Base-by-base conservation (phyloP, 2,888 invertebrate genomes). In the Nephrotoma flavescens region DNA sequence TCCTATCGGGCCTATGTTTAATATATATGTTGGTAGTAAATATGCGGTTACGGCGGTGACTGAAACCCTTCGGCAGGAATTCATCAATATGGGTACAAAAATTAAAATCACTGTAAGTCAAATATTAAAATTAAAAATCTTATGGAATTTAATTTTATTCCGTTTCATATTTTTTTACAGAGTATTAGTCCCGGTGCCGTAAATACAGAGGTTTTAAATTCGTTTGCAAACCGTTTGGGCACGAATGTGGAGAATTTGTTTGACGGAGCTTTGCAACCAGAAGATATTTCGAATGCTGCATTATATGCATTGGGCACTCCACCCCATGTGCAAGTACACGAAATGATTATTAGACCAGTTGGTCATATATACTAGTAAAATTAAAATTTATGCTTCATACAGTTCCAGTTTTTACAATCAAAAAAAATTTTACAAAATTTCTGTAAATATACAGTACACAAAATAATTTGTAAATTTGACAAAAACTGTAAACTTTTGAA, bases 11-110 rank as follows among this genome's bases (percentile, higher is more conserved):
- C 42, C 42, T 5, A 42, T 44, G 15, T 7, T 15, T 7, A 15
- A 42, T n/a, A 88, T 90, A 86, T 91, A 90, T 88, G 87, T 89
- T 5, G 85, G 89, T 6, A 89, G 89, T 0, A 91, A 91, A 87
- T 88, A 89, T 87, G 91, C 90, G 9, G 86, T 91, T 4, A 90
- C 90, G 9, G 91, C 90, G 7, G 87, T 91, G 84, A 89, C 90
- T 0, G 91, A 91, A 88, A 87, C 89, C 2, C 88, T 90, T 2
- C 90, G 91, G 0, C 90, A 91, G 87, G 92, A 92, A 88, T 89
- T 92, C 9, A 42, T 9, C 12, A 9, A 42, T 42, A 6, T 44
- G 15, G n/a, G 44, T 42, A 85, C n/a, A 31, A 86, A 86, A 47
- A 86, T 86, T 86, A 31, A 47, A 86, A 15, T 86, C 15, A 47